A percentile compares a stretch with the other conserved stretches of the same genome.
phyloP scores from a whole-genome alignment of 2,888 invertebrate species.

The Eustalomyia histrio region DNA sequence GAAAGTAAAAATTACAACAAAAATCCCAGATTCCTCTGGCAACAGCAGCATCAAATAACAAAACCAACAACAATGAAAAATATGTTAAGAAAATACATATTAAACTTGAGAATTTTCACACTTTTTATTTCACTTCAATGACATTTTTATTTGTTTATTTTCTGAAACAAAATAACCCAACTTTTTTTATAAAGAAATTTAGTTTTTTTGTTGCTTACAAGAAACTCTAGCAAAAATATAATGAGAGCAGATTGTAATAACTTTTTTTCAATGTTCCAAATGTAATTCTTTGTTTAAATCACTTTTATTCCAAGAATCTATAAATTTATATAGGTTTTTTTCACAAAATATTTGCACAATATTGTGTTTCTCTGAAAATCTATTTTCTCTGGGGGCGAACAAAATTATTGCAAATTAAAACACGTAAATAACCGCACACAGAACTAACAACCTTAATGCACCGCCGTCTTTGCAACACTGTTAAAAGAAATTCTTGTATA shows the following conservation, averaged over 20 bases:
- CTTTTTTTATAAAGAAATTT: not conserved
- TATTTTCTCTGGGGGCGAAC: slow-evolving; percentile 30
- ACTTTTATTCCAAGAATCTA: not conserved
- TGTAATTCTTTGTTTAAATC: not conserved
- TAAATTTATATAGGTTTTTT: slow-evolving; percentile 6
- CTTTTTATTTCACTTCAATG: slow-evolving; percentile 38
- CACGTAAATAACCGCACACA: slow-evolving; percentile 18
- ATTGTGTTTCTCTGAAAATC: not conserved
- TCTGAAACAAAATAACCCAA: not conserved
- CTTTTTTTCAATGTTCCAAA: not conserved
- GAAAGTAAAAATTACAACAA: slow-evolving; percentile 37
- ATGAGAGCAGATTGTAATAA: not conserved
- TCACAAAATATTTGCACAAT: slow-evolving; percentile 16
- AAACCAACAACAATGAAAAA: slow-evolving; percentile 3
- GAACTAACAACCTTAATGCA: slow-evolving; percentile 35
- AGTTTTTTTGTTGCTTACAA: not conserved
- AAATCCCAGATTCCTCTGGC: slow-evolving; percentile 13
- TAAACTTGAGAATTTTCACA: slow-evolving; percentile 26
- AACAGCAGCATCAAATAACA: slow-evolving; percentile 10
- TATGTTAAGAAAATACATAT: slow-evolving; percentile 26
- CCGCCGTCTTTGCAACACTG: slow-evolving; percentile 62
- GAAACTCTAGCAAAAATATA: not conserved
- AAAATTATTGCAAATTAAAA: slow-evolving; percentile 41
- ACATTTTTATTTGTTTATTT: slow-evolving; percentile 28
- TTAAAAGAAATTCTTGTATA: not conserved